Evolutionary conservation across 2,888 invertebrate species (phyloP), one percentile per base, ranked within the genome.

Genomic region (Orthosia gothica): DNA sequence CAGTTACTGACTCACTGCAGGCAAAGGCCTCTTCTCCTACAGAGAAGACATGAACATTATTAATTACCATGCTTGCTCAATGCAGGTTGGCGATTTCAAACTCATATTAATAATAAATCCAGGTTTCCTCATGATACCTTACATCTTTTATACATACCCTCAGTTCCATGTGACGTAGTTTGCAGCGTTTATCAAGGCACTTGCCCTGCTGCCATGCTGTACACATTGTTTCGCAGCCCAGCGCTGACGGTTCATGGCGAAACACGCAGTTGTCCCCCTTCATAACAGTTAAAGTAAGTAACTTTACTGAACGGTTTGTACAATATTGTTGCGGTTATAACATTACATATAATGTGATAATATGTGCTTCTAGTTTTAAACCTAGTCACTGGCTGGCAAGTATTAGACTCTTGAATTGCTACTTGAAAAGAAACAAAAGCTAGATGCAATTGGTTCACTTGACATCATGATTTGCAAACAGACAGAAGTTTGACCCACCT

Each of bases 141-240:
- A 9, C 1, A 40, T 40, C 40, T 40, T 40, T 40, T 40, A 40
- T 70, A 91, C 96, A 92, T 94, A 98, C 98, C 95, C 98, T 97
- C 83, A 98, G 97, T 93, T 98, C 98, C 98, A 98, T 98, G 93
- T 99, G 99, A 89, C 99, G 97, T 90, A 98, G 98, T 92, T 97
- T 98, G 94, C 99, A 99, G 87, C 97, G 97, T 89, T 97, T 97
- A 90, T 98, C 98, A 55, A 97, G 95, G 92, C 99, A 99, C 92
- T 97, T 98, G 85, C 98, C 98, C 92, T 98, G 98, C 92, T 98
- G 97, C 99, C 99, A 99, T 83, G 97, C 97, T 15, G 97, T 95
- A 93, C 99, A 99, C 93, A 98, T 98, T 2, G 97, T 97, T 96
- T 98, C 98, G 91, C 98, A 98, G 55, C 98, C 98, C 88, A 98